phyloP scores from a whole-genome alignment of 2,797 vertebrate species.

The Garrulus glandarius region DNA sequence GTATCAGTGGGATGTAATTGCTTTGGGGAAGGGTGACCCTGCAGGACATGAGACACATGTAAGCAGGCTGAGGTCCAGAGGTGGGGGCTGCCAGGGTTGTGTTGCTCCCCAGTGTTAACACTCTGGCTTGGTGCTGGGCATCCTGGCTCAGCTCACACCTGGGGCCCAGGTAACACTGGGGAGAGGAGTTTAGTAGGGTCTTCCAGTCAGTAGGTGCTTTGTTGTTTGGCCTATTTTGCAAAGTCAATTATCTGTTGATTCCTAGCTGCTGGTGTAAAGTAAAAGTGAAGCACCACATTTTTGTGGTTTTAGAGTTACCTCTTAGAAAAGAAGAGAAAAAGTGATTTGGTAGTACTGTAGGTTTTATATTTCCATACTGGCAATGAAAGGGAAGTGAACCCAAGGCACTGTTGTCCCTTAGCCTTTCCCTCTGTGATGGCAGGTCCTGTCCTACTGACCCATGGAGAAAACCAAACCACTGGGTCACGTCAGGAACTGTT shows the following conservation, averaged over 20 bases:
- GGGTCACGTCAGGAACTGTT: not conserved
- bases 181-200: not conserved
- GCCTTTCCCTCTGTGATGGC: not conserved
- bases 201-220: not conserved
- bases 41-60: not conserved
- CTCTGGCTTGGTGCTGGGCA: not conserved
- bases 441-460: not conserved
- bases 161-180: not conserved
- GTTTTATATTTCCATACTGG: not conserved
- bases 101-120: not conserved
- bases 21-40: not conserved
- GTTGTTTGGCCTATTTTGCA: not conserved
- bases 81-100: not conserved
- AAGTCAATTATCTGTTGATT: not conserved
- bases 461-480: accelerated
- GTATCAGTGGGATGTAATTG: not conserved
- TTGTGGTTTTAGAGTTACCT: not conserved
- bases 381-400: not conserved
- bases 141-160: accelerated
- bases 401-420: not conserved
- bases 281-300: not conserved
- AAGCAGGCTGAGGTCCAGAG: not conserved
- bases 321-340: not conserved
- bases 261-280: not conserved
- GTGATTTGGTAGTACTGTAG: not conserved